phyloP scores from a whole-genome alignment of 2,888 invertebrate species.

The Apomyelois bistriatella region DNA sequence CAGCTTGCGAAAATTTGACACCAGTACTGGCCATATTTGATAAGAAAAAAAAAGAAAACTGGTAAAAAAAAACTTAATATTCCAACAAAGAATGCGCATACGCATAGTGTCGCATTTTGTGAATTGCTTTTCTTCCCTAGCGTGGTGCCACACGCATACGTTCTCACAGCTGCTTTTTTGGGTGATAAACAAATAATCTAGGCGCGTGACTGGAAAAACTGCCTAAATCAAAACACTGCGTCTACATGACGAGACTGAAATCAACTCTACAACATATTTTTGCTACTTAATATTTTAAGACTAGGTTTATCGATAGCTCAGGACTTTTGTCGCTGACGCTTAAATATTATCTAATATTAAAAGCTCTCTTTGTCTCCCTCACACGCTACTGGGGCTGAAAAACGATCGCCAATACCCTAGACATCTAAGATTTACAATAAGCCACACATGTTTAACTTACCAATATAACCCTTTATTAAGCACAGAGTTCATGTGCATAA shows the following conservation, averaged over 20 bases:
- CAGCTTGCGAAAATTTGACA: no score
- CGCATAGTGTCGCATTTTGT: no score
- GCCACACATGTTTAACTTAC: conserved; percentile 9
- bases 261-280: not conserved
- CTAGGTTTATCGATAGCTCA: conserved; percentile 12
- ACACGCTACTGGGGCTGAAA: not conserved
- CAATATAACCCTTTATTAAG: not conserved
- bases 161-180: no score
- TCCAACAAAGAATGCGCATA: no score
- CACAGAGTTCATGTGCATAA: conserved; percentile 3
- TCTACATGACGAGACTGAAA: not conserved
- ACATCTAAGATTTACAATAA: conserved; percentile 11
- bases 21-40: no score
- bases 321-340: conserved; percentile 10
- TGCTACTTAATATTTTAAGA: not conserved
- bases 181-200: no score
- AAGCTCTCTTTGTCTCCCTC: conserved; percentile 10
- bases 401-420: not conserved
- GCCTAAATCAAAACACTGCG: not conserved
- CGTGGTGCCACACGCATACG: no score
- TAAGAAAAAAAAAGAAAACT: no score
- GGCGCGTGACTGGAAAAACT: no score
- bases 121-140: no score
- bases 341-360: conserved; percentile 8
- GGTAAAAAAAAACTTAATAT: no score